These are phyloP conservation scores for Drosophila repleta DNA, from an alignment of 1,140 invertebrate genomes.

Conservation along the genomic window DNA sequence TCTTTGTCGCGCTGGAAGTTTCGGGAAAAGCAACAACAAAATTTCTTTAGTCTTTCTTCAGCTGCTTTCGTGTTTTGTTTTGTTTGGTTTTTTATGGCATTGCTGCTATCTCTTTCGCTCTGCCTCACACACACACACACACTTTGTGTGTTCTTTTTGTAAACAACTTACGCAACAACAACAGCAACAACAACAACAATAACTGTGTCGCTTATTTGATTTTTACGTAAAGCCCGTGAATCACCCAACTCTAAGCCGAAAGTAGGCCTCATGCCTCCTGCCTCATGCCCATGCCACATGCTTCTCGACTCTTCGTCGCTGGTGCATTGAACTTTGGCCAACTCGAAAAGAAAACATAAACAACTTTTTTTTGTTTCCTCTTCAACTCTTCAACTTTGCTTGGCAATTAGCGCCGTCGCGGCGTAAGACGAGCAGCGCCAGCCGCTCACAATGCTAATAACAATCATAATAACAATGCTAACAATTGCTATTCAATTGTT, in stretches of 20 bases:
- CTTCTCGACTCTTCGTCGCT: conserved; percentile 12
- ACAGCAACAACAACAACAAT: conserved; percentile 47
- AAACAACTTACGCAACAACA: conserved; percentile 73
- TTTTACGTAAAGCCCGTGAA: conserved; percentile 75
- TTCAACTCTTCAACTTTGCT: neutral
- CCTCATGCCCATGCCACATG: neutral
- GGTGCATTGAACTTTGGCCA: conserved; percentile 63
- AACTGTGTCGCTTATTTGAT: conserved; percentile 59
- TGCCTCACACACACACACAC: too few relatives aligned
- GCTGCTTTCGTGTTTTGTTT: conserved; percentile 4
- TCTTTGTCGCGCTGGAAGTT: conserved; percentile 46
- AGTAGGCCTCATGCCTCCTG: conserved; percentile 55
- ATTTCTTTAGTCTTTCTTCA: conserved; percentile 14
- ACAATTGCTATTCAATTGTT: conserved; percentile 42
- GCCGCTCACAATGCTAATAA: conserved; percentile 2
- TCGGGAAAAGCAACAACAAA: conserved; percentile 57
- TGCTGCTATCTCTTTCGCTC: conserved; percentile 19
- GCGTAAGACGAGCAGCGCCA: conserved; percentile 51
- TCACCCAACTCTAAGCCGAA: conserved; percentile 60
- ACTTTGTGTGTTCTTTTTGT: conserved; percentile 64
- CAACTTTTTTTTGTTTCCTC: conserved; percentile 31
- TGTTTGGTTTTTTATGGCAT: conserved; percentile 37
- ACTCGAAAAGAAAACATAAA: conserved; percentile 49
- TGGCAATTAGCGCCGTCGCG: conserved; percentile 38
- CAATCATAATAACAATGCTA: conserved; percentile 36